These are phyloP conservation scores for Cosmorhoe ocellata DNA, from an alignment of 2,888 invertebrate genomes.

Conservation along the genomic window DNA sequence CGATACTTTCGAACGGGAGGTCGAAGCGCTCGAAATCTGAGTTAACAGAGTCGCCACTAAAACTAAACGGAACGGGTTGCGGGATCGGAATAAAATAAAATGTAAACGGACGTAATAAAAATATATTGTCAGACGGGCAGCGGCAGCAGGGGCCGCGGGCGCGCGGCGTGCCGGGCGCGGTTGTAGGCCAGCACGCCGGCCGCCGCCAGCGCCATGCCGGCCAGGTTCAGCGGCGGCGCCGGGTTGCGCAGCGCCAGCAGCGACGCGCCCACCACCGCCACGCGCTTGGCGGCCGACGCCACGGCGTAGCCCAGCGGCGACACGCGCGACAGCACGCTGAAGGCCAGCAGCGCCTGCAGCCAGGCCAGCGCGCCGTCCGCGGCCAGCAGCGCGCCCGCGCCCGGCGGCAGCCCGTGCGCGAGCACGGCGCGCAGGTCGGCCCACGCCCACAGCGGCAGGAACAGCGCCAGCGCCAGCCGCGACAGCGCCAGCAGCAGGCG, in stretches of 20 bases:
- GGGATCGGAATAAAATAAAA: no score
- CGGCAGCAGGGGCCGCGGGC: constrained; percentile 39
- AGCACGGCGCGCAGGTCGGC: constrained; percentile 42
- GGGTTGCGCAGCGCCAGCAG: constrained; percentile 94
- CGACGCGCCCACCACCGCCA: constrained; percentile 94
- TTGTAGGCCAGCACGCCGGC: constrained; percentile 95
- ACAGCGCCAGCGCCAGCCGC: constrained; percentile 89
- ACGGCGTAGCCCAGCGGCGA: constrained; percentile 98
- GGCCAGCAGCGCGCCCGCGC: constrained; percentile 50
- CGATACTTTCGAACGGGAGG: no score
- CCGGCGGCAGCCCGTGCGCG: constrained; percentile 35
- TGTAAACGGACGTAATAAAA: no score
- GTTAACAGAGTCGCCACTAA: no score
- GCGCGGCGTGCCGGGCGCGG: constrained; percentile 55
- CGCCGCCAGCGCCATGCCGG: constrained; percentile 95
- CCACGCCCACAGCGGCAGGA: constrained; percentile 89
- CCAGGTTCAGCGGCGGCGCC: constrained; percentile 91
- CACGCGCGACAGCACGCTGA: constrained; percentile 94
- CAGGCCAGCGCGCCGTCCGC: constrained; percentile 94
- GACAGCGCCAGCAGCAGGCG: constrained; percentile 88
- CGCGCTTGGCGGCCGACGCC: constrained; percentile 96
- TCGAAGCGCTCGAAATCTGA: no score
- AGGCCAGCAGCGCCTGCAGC: constrained; percentile 97
- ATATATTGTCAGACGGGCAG: constrained; percentile 56
- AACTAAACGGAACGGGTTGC: no score